phyloP scores from a whole-genome alignment of 2,113 vertebrate genomes.

The Bufo bufo region DNA sequence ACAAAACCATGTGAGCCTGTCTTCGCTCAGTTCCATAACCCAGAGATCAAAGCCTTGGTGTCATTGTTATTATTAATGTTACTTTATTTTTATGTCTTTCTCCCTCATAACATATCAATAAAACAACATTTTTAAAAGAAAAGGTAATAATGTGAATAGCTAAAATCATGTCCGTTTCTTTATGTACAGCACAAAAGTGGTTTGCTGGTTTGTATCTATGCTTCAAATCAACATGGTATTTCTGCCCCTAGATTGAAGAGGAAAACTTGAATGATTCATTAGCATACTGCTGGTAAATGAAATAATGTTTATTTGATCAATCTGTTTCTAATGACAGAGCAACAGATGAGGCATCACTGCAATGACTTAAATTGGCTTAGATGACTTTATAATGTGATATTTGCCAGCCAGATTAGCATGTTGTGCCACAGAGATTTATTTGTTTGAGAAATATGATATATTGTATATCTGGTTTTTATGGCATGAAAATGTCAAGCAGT shows the following conservation, averaged over 20 bases:
- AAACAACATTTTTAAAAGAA: not conserved
- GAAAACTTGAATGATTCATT: slow-evolving; percentile 38
- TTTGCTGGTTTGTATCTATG: not conserved
- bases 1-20: too few relatives aligned
- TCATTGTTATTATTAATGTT: too few relatives aligned
- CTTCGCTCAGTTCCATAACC: too few relatives aligned
- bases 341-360: slow-evolving; percentile 72
- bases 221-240: slow-evolving; percentile 7
- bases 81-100: too few relatives aligned
- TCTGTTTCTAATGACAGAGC: slow-evolving; percentile 71
- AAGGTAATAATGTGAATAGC: not conserved
- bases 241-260: slow-evolving; percentile 6
- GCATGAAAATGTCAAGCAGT: slow-evolving; percentile 16
- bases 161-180: not conserved
- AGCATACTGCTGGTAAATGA: slow-evolving; percentile 65
- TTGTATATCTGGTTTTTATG: slow-evolving; percentile 17
- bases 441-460: slow-evolving; percentile 61
- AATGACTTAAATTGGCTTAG: slow-evolving; percentile 72
- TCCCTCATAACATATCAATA: too few relatives aligned
- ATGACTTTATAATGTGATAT: slow-evolving; percentile 73
- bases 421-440: slow-evolving; percentile 69
- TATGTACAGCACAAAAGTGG: not conserved
- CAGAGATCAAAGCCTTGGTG: too few relatives aligned
- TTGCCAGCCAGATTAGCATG: slow-evolving; percentile 66
- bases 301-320: slow-evolving; percentile 68